Base-by-base conservation (phyloP, 2,113 vertebrate species). In the Lonchura striata region DNA sequence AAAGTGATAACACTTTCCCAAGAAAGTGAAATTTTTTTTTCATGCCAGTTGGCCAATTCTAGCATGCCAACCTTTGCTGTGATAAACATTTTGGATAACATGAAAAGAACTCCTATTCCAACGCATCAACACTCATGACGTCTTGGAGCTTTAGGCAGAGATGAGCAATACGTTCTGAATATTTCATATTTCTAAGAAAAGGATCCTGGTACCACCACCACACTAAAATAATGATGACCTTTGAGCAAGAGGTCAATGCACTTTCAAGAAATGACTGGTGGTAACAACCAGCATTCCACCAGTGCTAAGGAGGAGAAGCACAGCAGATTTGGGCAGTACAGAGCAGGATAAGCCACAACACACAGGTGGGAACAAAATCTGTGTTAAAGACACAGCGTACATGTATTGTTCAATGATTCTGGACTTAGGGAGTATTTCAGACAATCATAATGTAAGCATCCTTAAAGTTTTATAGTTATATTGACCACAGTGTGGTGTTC, bases 51-150 rank as follows among this genome's bases (percentile, higher is more conserved):
- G 86, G 61, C 91, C 80, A 85, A 93, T 72, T 90, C 59, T 88
- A 52, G 61, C 78, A 72, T 27, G 39, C n/a, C 71, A 93, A 60
- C 61, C 50, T 88, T 88, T 94, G 49, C 79, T 93, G 90, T 75
- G 56, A 71, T 81, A 95, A 97, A 96, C 78, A 47, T 81, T 94
- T 76, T 59, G 84, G 77, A 70, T 71, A 77, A 65, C 57, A 64
- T 35, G 39, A 44, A 92, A 92, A 90, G 74, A 92, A 46, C 52
- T 96, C 82, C 56, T 81, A 25, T 88, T 96, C 88, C 71, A 95
- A 56, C 47, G 21, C 70, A 88, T 87, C 75, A 71, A 82, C 60
- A 71, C 37, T 14, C 69, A 69, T 11, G 44, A 71, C 69, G 8
- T 19, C 44, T 86, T 53, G 80, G 85, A 47, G 52, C 35, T 82